These are phyloP conservation scores for Chymomyza procnemis DNA, from an alignment of 2,888 invertebrate species.

Conservation along the genomic window DNA sequence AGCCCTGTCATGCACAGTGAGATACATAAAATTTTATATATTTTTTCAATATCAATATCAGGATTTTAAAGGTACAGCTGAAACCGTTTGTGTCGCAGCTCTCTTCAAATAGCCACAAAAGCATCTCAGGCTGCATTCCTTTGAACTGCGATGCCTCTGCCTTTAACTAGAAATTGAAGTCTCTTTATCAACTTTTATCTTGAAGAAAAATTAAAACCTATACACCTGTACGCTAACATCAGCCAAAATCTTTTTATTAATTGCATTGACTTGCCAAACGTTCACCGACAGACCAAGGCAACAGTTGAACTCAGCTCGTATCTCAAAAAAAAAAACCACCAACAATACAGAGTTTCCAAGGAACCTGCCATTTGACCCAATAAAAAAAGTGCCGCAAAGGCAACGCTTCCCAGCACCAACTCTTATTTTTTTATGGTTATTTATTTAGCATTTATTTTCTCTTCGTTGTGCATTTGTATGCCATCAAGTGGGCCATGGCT, in stretches of 20 bases:
- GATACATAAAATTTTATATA: no score
- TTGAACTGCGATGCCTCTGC: no score
- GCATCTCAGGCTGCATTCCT: no score
- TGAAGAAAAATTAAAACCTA: not conserved
- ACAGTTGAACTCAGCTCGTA: not conserved
- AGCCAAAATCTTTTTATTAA: not conserved
- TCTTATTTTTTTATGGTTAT: constrained; percentile 7
- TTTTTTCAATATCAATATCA: no score
- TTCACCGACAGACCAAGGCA: not conserved
- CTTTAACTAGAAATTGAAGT: no score
- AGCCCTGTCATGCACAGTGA: no score
- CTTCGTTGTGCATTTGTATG: not conserved
- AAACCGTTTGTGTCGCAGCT: no score
- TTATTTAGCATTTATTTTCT: constrained; percentile 13
- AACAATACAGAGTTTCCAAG: constrained; percentile 23
- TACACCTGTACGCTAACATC: not conserved
- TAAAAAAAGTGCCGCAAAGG: constrained; percentile 46
- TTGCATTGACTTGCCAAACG: not conserved
- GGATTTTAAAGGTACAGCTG: no score
- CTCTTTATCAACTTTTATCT: no score
- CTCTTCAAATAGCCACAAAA: no score
- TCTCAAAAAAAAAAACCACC: not conserved
- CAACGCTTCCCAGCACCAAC: constrained; percentile 19
- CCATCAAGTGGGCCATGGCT: not conserved
- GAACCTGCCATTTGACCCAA: constrained; percentile 68